Conservation (phyloP, 2,888 invertebrate species). For the Melanchra persicariae region DNA sequence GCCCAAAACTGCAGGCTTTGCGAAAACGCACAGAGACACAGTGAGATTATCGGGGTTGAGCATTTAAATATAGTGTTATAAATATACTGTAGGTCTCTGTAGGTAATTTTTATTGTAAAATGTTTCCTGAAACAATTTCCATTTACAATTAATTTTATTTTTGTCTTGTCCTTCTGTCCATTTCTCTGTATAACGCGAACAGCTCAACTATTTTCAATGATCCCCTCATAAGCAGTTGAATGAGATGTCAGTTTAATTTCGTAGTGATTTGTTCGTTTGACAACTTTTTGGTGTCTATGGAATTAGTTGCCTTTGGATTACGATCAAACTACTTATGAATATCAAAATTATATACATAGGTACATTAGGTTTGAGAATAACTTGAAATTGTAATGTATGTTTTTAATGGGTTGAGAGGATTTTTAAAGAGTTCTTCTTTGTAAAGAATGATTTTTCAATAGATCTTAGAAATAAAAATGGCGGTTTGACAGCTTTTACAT, state of each 20-base stretch:
- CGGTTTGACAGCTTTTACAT: no score
- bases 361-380: neutral
- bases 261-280: constrained; percentile 69
- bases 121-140: no score
- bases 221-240: constrained; percentile 68
- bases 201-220: constrained; percentile 63
- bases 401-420: neutral
- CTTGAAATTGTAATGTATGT: neutral
- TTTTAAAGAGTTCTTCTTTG: no score
- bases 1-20: no score
- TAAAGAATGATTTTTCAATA: no score
- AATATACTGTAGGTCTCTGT: no score
- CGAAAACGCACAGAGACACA: no score
- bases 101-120: no score
- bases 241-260: constrained; percentile 68
- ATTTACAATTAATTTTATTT: no score
- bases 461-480: no score
- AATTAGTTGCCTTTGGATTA: constrained; percentile 48
- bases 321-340: constrained; percentile 37
- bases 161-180: constrained; percentile 21
- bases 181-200: neutral
- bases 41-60: no score
- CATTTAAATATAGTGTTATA: no score
- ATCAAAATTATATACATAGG: constrained; percentile 20
- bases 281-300: constrained; percentile 57